phyloP scores from a whole-genome alignment of 2,797 vertebrate genomes.

The Poliocrania exsul region DNA sequence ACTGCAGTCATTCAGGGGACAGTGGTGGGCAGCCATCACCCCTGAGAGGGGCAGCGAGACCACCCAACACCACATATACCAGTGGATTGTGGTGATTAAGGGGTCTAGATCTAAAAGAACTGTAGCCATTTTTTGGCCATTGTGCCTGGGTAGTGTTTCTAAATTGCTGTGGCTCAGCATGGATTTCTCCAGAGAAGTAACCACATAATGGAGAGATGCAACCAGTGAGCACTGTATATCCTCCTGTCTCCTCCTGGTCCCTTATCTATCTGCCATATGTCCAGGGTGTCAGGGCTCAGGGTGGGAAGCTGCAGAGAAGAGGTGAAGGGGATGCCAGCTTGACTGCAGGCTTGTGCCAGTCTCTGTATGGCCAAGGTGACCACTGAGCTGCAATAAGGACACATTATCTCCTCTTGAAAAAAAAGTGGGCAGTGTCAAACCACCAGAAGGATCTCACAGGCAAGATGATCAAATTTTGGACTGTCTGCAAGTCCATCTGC shows the following conservation, averaged over 20 bases:
- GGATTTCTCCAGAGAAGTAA: background rate
- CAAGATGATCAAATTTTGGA: background rate
- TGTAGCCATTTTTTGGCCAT: background rate
- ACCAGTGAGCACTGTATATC: background rate
- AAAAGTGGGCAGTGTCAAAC: too few relatives aligned
- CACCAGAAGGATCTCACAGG: too few relatives aligned
- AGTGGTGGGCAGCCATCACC: background rate
- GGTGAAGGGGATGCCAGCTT: background rate
- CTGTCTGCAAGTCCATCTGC: background rate
- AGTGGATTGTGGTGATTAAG: background rate
- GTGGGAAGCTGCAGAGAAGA: background rate
- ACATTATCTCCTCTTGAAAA: too few relatives aligned
- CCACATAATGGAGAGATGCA: background rate
- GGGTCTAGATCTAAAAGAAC: background rate
- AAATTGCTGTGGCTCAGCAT: background rate
- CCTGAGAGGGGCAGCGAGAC: rapidly evolving
- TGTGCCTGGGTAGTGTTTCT: background rate
- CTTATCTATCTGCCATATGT: background rate
- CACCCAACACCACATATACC: background rate
- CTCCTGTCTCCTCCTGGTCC: background rate
- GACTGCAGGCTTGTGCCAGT: background rate
- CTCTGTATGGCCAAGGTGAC: background rate
- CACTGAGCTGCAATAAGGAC: background rate
- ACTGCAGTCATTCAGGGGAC: background rate
- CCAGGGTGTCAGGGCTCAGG: background rate